Base-by-base conservation (phyloP, 2,113 vertebrate genomes). In the Aptenodytes patagonicus region DNA sequence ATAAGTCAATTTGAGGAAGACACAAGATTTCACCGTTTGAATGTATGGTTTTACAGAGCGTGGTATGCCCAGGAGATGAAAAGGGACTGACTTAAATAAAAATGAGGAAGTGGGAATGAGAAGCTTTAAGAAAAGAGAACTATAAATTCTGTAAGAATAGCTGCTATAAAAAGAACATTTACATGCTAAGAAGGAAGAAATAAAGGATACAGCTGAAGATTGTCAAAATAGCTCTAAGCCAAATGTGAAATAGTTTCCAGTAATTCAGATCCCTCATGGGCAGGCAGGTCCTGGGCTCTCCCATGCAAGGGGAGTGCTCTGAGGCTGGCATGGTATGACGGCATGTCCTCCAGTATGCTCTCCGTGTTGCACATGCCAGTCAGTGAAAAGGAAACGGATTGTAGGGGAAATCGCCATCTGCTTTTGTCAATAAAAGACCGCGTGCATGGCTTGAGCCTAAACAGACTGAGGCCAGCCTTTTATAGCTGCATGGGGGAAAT, bases 371-470 rank as follows among this genome's bases (percentile, higher is more conserved):
- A 80, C 91, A 90, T 83, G 91, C 94, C 93, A 97, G 92, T 58
- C 95, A 81, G 73, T 24, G 52, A 82, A 65, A 97, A 94, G 75
- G 91, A 89, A 90, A 95, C 3, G 81, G 86, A 86, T 85, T 85
- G 70, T 28, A 87, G 77, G 73, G 88, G 82, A 97, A 97, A 97
- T 90, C 25, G 28, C 89, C 97, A 96, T 93, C 95, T 97, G 92
- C 93, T 97, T 98, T 96, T 97, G 95, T 97, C 96, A 97, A 89
- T 96, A 97, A 97, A 92, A 93, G 55, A n/a, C 80, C 7, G 36
- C 22, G 44, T 94, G 62, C 40, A 5, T 78, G 93, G 89, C 83
- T 95, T 60, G 96, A 97, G 94, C 89, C 91, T 79, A 89, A 89
- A 93, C 82, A 87, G 89, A 72, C 55, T 89, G 70, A 95, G 84